Base-by-base conservation (phyloP, 2,797 vertebrate genomes). In the Rhincodon typus region DNA sequence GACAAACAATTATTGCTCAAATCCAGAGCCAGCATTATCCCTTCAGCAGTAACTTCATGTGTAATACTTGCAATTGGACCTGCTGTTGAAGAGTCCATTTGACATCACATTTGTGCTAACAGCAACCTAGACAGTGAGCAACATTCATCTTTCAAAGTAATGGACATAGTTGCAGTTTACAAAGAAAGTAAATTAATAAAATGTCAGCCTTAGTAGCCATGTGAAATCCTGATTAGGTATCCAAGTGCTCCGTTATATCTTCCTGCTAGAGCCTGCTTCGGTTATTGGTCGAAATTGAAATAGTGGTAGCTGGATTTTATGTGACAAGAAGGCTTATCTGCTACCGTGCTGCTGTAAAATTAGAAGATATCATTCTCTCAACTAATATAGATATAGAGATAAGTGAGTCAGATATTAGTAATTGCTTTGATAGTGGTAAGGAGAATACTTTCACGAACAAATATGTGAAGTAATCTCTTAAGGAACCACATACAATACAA, bases 401-500 rank as follows among this genome's bases (percentile, higher is more conserved):
- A 72, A 72, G 46, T 94, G 13, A 46, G 15, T 70, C 50, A 94
- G 93, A 69, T 72, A 50, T 94, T 94, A 42, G 72, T 72, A 38
- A 46, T 50, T 30, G 27, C 23, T 94, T 72, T 72, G 3, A 25
- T 42, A 46, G 66, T 38, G 67, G 66, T 13, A 62, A 70, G 46
- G 66, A 95, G n/a, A 70, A 66, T 94, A 57, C 90, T 82, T 96
- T 17, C 12, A 72, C 17, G 57, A 94, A 19, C 57, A 42, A 12
- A 66, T 96, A 62, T 94, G 74, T 93, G n/a, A 46, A 91, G 42
- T 95, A 90, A 74, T 77, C 86, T 96, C 66, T 88, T 79, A 96
- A 96, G 62, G 79, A 74, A 91, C 74, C 15, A 74, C 69, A 34
- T 94, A 93, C 53, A 42, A 70, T 46, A 23, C 30, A 66, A 23